phyloP scores from a whole-genome alignment of 2,113 vertebrate species.

The Thryonomys swinderianus region DNA sequence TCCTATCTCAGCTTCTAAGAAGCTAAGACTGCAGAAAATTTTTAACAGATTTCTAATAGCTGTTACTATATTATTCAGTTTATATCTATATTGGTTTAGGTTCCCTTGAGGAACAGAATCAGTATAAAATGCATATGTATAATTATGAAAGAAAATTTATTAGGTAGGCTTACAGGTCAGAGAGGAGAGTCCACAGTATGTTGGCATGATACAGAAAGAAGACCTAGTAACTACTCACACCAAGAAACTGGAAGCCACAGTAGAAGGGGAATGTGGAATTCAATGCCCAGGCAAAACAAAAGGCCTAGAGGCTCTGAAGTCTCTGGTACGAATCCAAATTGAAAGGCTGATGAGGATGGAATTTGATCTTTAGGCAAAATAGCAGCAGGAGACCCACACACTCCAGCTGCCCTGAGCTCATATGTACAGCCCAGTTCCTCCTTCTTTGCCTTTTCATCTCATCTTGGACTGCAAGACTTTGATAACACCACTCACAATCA shows the following conservation, averaged over 20 bases:
- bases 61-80: background rate
- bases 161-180: background rate
- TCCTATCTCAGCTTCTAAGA: background rate
- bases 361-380: background rate
- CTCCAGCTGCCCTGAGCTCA: background rate
- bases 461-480: background rate
- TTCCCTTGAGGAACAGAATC: background rate
- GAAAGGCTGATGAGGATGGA: background rate
- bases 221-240: background rate
- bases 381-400: background rate
- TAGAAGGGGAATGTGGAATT: background rate
- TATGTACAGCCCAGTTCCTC: background rate
- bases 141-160: background rate
- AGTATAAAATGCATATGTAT: background rate
- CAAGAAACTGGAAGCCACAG: background rate
- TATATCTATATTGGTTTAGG: background rate
- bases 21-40: background rate
- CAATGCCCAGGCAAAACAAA: background rate
- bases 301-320: background rate
- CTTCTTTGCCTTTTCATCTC: background rate
- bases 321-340: background rate
- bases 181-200: background rate
- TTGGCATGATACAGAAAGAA: background rate
- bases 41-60: background rate
- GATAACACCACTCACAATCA: background rate